These are phyloP conservation scores for Eupithecia pulchellata DNA, from an alignment of 2,888 invertebrate species.

Conservation along the genomic window DNA sequence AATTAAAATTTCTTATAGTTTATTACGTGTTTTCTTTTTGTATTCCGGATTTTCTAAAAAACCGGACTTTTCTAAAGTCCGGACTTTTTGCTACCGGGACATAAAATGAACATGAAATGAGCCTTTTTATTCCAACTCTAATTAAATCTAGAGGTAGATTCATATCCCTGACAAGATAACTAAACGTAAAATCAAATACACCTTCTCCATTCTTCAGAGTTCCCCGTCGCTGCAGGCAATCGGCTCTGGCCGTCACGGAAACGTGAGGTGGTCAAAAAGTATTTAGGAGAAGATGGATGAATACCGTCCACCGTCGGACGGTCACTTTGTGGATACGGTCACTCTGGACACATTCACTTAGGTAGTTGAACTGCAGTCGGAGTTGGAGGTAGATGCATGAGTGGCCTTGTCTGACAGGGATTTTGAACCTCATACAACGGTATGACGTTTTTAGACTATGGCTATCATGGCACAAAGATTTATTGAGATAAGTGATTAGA, in stretches of 20 bases:
- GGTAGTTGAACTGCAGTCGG: neutral
- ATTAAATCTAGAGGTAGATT: neutral
- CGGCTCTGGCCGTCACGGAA: constrained; percentile 51
- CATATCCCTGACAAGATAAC: neutral
- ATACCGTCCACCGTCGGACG: constrained; percentile 27
- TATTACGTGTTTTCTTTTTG: too few species aligned
- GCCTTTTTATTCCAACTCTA: neutral
- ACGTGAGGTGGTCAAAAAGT: constrained; percentile 49
- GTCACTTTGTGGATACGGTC: constrained; percentile 18
- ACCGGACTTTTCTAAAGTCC: too few species aligned
- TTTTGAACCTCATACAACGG: neutral
- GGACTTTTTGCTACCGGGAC: too few species aligned
- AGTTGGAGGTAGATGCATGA: neutral
- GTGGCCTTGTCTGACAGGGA: neutral
- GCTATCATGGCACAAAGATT: too few species aligned
- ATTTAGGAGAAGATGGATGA: constrained; percentile 47
- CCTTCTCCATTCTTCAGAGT: constrained; percentile 21
- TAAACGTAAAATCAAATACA: constrained; percentile 21
- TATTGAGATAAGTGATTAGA: too few species aligned
- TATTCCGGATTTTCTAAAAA: too few species aligned
- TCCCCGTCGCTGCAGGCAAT: constrained; percentile 56
- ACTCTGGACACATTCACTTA: constrained; percentile 15
- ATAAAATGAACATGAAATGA: neutral
- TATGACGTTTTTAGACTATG: neutral
- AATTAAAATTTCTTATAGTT: too few species aligned